Evolutionary conservation across 1,140 invertebrate genomes (phyloP).

Genomic region (Agrypnia vestita): DNA sequence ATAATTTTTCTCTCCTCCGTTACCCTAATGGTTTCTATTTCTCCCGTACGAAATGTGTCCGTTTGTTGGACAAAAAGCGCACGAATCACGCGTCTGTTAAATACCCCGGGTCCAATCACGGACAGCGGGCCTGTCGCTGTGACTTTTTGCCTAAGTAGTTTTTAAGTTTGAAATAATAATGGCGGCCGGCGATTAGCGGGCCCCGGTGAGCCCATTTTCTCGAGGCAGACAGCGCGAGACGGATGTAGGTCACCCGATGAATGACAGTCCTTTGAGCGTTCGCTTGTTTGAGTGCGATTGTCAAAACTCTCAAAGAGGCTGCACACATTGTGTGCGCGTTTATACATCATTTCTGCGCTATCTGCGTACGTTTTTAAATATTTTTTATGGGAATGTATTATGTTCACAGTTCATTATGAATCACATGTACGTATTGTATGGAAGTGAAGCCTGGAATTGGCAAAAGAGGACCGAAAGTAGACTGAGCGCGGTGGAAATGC

Average conservation of each 20-base stretch:
- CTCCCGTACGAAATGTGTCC: too few relatives aligned
- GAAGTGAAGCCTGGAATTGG: too few relatives aligned
- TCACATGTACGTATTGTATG: too few relatives aligned
- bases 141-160: slow-evolving; percentile 41
- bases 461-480: too few relatives aligned
- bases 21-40: neutral
- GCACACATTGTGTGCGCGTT: too few relatives aligned
- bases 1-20: neutral
- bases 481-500: too few relatives aligned
- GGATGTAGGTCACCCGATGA: slow-evolving; percentile 29
- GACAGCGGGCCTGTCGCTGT: slow-evolving; percentile 1
- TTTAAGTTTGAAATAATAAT: slow-evolving; percentile 48
- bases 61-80: neutral
- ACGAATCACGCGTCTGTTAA: neutral
- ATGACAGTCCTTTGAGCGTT: slow-evolving; percentile 22
- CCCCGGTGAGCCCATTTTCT: slow-evolving; percentile 1
- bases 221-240: neutral
- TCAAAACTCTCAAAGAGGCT: too few relatives aligned
- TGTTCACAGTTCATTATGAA: too few relatives aligned
- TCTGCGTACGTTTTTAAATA: too few relatives aligned
- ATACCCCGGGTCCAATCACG: slow-evolving; percentile 20
- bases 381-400: too few relatives aligned
- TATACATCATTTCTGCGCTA: too few relatives aligned
- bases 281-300: neutral
- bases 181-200: slow-evolving; percentile 27